Conservation (phyloP, 2,797 vertebrate genomes). For the Notolabrus celidotus region DNA sequence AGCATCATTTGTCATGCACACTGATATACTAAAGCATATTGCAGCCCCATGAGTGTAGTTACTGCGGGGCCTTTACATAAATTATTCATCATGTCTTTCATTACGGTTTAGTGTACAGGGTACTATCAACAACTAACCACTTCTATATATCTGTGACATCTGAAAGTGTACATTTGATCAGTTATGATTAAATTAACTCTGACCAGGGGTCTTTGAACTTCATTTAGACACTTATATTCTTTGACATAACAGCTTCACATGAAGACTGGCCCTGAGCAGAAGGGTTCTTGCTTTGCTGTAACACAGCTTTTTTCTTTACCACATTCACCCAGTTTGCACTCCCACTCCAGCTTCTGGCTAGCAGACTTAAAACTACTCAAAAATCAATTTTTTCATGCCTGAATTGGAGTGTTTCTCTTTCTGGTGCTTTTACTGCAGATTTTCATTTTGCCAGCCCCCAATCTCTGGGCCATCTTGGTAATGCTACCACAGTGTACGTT, state of each 20-base stretch:
- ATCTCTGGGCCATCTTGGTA: constrained; percentile 34
- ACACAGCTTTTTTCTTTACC: not conserved
- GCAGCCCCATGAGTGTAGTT: constrained; percentile 19
- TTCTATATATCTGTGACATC: constrained; percentile 40
- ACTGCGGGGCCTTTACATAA: constrained; percentile 53
- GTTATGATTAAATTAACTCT: constrained; percentile 7
- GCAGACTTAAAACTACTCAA: constrained; percentile 19
- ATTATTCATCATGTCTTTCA: constrained; percentile 65
- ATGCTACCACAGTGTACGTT: constrained; percentile 23
- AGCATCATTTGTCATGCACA: constrained; percentile 59
- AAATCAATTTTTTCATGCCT: constrained; percentile 21
- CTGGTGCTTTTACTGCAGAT: constrained; percentile 2
- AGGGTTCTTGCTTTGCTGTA: not conserved
- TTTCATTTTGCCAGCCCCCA: constrained; percentile 18
- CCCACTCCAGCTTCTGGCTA: not conserved
- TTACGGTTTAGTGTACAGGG: constrained; percentile 47
- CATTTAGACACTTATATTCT: not conserved
- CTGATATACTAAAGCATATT: constrained; percentile 56
- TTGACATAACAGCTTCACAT: not conserved
- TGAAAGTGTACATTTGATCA: constrained; percentile 5
- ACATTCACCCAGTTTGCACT: not conserved
- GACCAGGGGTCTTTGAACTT: not conserved
- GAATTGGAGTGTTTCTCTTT: constrained; percentile 3
- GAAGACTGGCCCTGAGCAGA: not conserved
- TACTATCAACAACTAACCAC: not conserved